Percentiles rank a stretch among this genome's conserved stretches.
phyloP scores from a whole-genome alignment of 2,113 vertebrate genomes.

The Diadophis punctatus region DNA sequence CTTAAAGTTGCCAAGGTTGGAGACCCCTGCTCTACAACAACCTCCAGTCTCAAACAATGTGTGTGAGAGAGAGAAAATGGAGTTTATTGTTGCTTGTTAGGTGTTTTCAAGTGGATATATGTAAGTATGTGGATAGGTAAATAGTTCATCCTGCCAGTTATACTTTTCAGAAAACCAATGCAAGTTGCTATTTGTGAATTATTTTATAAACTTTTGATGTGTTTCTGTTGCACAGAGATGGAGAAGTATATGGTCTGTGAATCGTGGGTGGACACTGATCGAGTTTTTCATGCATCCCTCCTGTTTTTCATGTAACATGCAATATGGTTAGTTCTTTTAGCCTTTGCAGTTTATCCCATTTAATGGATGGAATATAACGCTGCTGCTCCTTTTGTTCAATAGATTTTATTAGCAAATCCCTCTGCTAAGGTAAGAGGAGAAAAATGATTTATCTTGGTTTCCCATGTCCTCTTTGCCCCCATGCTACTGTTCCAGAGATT shows the following conservation, averaged over 20 bases:
- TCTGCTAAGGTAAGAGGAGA: neutral
- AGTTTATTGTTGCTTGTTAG: constrained; percentile 18
- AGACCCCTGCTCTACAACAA: constrained; percentile 44
- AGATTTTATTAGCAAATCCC: neutral
- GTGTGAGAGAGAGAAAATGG: neutral
- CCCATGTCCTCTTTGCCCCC: neutral
- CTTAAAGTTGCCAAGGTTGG: too few relatives aligned
- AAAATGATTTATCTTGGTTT: neutral
- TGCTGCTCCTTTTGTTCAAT: neutral
- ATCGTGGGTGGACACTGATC: too few relatives aligned
- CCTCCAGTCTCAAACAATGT: constrained; percentile 23
- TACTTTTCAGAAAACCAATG: constrained; percentile 13
- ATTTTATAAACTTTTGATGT: neutral
- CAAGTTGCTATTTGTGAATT: neutral
- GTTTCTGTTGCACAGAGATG: neutral
- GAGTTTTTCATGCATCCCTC: neutral
- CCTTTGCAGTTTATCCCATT: neutral
- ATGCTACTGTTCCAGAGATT: neutral
- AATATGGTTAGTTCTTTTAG: neutral
- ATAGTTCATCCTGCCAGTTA: constrained; percentile 17
- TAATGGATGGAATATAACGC: neutral
- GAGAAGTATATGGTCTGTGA: neutral
- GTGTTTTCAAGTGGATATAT: neutral
- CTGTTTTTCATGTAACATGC: neutral
- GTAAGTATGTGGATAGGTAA: constrained; percentile 5